Percentiles rank a stretch among this genome's conserved stretches.
Evolutionary conservation across 2,797 vertebrate genomes (phyloP).

Genomic region (Aratinga solstitialis): DNA sequence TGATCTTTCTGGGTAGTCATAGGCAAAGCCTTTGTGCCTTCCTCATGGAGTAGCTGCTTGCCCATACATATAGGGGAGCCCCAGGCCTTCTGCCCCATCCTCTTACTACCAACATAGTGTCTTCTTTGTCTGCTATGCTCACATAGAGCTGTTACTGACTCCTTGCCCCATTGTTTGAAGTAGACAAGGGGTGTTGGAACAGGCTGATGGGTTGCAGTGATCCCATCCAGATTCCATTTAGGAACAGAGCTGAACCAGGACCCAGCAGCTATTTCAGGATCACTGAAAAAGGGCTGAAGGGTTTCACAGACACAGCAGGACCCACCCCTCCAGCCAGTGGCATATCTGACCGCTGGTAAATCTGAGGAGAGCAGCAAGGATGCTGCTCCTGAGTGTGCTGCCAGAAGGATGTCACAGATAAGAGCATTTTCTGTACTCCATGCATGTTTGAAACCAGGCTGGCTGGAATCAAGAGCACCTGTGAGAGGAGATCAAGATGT

Average conservation of each 20-base stretch:
- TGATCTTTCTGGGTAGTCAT: background rate
- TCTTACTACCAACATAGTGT: background rate
- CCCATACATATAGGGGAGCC: background rate
- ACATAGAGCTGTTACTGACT: background rate
- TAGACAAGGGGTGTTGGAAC: accelerated
- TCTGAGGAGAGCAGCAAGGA: background rate
- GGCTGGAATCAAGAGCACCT: constrained; percentile 16
- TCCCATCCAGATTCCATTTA: background rate
- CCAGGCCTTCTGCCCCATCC: background rate
- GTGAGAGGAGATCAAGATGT: background rate
- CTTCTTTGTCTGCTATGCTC: background rate
- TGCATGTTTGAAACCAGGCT: background rate
- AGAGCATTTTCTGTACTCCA: background rate
- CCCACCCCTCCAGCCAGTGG: background rate
- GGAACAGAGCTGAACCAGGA: background rate
- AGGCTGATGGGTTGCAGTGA: background rate
- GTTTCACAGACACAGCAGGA: background rate
- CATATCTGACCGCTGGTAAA: background rate
- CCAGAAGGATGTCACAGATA: constrained; percentile 20
- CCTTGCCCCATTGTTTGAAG: background rate
- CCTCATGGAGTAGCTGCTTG: background rate
- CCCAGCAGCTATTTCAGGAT: background rate
- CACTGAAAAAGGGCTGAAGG: background rate
- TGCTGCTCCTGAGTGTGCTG: background rate
- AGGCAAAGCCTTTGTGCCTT: background rate